Percentiles rank a stretch among this genome's conserved stretches.
Evolutionary conservation across 2,113 vertebrate genomes (phyloP).

Genomic region (Amphilophus citrinellus): DNA sequence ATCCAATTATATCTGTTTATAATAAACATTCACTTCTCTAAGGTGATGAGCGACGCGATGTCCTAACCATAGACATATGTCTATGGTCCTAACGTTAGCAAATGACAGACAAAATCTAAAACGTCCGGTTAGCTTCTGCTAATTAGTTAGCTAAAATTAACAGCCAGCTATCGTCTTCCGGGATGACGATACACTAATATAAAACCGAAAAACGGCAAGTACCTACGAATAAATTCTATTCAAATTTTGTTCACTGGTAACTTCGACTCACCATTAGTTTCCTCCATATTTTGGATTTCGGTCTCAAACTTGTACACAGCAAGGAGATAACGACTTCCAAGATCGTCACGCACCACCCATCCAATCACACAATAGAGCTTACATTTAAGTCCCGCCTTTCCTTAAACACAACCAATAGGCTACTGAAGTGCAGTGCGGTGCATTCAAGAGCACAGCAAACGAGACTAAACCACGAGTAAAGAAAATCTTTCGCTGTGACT

Average conservation of each 20-base stretch:
- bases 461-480: not conserved
- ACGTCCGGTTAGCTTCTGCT: slow-evolving; percentile 11
- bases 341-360: not conserved
- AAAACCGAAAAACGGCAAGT: accelerated
- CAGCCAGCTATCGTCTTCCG: not conserved
- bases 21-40: not conserved
- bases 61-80: too few relatives aligned
- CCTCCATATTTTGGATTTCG: slow-evolving; percentile 60
- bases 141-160: not conserved
- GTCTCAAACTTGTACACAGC: not conserved
- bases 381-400: slow-evolving; percentile 26
- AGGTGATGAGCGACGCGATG: not conserved
- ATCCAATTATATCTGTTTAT: not conserved
- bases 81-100: not conserved
- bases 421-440: not conserved
- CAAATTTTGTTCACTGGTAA: not conserved
- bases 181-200: not conserved
- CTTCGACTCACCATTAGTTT: slow-evolving; percentile 57
- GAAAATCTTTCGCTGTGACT: not conserved
- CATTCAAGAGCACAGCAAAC: not conserved
- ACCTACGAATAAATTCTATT: accelerated
- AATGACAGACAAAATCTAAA: not conserved
- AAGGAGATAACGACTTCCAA: slow-evolving; percentile 29
- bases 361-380: slow-evolving; percentile 25
- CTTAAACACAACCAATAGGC: slow-evolving; percentile 28